phyloP scores from a whole-genome alignment of 2,888 invertebrate genomes.

The Tholera decimalis region DNA sequence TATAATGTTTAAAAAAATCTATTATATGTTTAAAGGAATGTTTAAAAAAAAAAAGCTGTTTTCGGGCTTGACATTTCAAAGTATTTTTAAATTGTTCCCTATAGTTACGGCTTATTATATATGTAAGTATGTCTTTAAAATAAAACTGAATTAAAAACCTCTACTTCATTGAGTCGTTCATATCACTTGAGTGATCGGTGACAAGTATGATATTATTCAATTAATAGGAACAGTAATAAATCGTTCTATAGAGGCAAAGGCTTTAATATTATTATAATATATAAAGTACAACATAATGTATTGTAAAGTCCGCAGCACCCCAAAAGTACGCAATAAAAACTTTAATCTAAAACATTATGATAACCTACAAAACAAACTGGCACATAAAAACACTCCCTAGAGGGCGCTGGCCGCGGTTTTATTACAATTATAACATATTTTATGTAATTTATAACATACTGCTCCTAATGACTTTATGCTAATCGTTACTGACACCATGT shows the following conservation, averaged over 20 bases:
- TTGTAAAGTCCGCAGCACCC: not conserved
- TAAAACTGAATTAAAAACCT: too few species aligned
- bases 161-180: too few species aligned
- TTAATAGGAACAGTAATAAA: too few species aligned
- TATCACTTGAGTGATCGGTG: too few species aligned
- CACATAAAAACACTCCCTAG: constrained; percentile 71
- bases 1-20: too few species aligned
- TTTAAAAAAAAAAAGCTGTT: too few species aligned
- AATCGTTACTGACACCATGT: constrained; percentile 81
- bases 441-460: constrained; percentile 83
- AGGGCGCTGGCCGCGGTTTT: constrained; percentile 82
- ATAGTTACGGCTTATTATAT: too few species aligned
- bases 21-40: too few species aligned
- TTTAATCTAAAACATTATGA: constrained; percentile 55
- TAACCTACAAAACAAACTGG: constrained; percentile 66
- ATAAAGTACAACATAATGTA: not conserved
- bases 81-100: too few species aligned
- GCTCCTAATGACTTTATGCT: constrained; percentile 84
- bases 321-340: constrained; percentile 34
- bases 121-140: too few species aligned
- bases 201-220: not conserved
- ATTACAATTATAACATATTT: constrained; percentile 84
- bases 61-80: too few species aligned
- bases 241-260: too few species aligned
- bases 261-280: not conserved